Base-by-base conservation (phyloP, 2,888 invertebrate genomes). In the Pasiphila rectangulata region DNA sequence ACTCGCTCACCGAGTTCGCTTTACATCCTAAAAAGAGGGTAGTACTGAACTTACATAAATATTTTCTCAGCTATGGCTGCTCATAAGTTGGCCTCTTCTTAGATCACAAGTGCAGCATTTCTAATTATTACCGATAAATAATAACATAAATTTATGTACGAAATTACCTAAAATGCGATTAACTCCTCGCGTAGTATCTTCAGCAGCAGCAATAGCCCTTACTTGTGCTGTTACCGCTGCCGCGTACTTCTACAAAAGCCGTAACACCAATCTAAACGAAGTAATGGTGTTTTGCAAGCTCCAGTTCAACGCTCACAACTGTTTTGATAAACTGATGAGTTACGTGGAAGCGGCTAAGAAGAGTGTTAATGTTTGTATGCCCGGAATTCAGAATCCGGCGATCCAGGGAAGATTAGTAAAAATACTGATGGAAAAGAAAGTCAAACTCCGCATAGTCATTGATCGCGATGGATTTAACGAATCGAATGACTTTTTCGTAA, bases 221-320 rank as follows among this genome's bases (percentile, higher is more conserved):
- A 80, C 84, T 63, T 88, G 84, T 75, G 79, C 72, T 52, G 75
- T 84, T 39, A 78, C 83, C 41, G 85, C 83, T 24, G 87, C 85
- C 32, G 84, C 83, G 23, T 85, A 79, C 61, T 87, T 75, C 61
- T 85, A 80, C 62, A 83, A 69, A 64, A 80, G 72, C 53, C 75
- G 85, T 40, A 78, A 61, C 46, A 59, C 68, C 16, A 81, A 81
- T 54, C 62, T 85, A 48, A 87, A 88, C 60, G 86, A 88, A 74
- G 87, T 88, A 45, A 87, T 88, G 87, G 83, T 87, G 54, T 88
- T 88, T 67, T 87, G 87, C 63, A 87, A 88, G 68, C 66, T 88
- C 37, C 87, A 88, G 54, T 82, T 72, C 49, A 88, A 88, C 63
- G 82, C 81, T 9, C 77, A 73, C 54, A 81, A 83, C 62, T 87